Percentiles rank a stretch among this genome's conserved stretches.
phyloP scores from a whole-genome alignment of 1,140 invertebrate genomes.

The Papilio aristodemus region DNA sequence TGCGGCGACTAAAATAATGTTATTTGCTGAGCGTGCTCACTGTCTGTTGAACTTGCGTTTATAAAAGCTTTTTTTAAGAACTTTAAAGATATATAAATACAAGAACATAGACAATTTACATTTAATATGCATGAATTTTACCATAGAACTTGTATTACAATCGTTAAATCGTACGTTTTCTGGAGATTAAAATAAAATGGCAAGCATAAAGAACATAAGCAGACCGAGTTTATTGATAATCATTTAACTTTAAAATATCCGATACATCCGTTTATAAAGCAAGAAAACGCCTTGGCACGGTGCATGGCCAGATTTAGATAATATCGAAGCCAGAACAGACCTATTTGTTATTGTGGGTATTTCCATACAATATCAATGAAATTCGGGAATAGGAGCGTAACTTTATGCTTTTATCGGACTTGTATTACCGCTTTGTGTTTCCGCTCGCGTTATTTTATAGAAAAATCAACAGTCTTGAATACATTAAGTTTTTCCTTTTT shows the following conservation, averaged over 20 bases:
- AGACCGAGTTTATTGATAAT: not conserved
- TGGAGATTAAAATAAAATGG: not conserved
- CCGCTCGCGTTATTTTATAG: not conserved
- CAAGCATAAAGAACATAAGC: not conserved
- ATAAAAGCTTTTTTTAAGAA: too few relatives aligned
- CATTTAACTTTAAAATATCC: not conserved
- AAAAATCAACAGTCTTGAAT: not conserved
- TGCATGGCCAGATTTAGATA: slow-evolving; percentile 17
- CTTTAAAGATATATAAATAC: too few relatives aligned
- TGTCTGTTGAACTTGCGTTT: too few relatives aligned
- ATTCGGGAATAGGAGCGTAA: slow-evolving; percentile 8
- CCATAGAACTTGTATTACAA: too few relatives aligned
- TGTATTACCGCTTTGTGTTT: not conserved
- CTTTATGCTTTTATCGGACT: slow-evolving; percentile 3
- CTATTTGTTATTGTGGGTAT: slow-evolving; percentile 18
- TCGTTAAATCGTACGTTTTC: too few relatives aligned
- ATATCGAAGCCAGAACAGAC: slow-evolving; percentile 26
- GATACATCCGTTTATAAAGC: slow-evolving; percentile 18
- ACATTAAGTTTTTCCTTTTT: not conserved
- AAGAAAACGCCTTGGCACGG: slow-evolving; percentile 17
- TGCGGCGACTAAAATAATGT: too few relatives aligned
- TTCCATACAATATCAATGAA: slow-evolving; percentile 19
- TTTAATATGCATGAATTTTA: too few relatives aligned
- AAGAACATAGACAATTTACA: too few relatives aligned
- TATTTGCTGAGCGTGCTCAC: too few relatives aligned